phyloP scores from a whole-genome alignment of 2,888 invertebrate species.

The Lymantria dispar region DNA sequence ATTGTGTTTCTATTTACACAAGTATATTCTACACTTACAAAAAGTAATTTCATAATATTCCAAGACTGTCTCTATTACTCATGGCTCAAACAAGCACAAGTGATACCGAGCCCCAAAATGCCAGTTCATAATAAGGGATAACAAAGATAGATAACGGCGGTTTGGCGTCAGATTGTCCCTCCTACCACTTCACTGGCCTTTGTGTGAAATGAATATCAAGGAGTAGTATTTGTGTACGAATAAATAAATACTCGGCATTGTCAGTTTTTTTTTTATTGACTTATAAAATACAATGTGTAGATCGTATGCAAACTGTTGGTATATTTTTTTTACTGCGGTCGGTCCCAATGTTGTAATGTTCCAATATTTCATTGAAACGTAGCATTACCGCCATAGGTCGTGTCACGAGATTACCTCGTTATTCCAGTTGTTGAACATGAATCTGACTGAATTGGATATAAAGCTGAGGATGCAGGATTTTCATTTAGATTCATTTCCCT shows the following conservation, averaged over 20 bases:
- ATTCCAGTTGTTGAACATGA: too few species aligned
- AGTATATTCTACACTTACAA: not conserved
- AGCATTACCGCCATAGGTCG: not conserved
- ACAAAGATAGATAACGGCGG: constrained; percentile 21
- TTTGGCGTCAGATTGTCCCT: constrained; percentile 21
- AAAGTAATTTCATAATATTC: not conserved
- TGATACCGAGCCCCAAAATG: constrained; percentile 16
- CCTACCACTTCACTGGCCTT: constrained; percentile 2
- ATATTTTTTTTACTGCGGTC: not conserved
- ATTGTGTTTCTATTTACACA: too few species aligned
- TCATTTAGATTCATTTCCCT: too few species aligned
- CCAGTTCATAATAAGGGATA: constrained; percentile 22
- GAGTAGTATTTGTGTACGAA: not conserved
- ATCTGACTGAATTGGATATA: not conserved
- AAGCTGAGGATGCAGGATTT: too few species aligned
- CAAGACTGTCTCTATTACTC: constrained; percentile 7
- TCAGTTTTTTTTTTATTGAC: not conserved
- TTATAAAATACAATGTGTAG: not conserved
- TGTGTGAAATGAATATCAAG: constrained; percentile 8
- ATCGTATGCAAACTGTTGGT: not conserved
- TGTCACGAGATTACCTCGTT: not conserved
- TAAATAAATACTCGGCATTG: constrained; percentile 12
- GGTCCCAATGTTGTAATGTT: not conserved
- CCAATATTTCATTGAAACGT: not conserved
- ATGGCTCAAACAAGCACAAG: constrained; percentile 11